These are phyloP conservation scores for Sorex fumeus DNA, from an alignment of 2,113 vertebrate species.

Conservation along the genomic window DNA sequence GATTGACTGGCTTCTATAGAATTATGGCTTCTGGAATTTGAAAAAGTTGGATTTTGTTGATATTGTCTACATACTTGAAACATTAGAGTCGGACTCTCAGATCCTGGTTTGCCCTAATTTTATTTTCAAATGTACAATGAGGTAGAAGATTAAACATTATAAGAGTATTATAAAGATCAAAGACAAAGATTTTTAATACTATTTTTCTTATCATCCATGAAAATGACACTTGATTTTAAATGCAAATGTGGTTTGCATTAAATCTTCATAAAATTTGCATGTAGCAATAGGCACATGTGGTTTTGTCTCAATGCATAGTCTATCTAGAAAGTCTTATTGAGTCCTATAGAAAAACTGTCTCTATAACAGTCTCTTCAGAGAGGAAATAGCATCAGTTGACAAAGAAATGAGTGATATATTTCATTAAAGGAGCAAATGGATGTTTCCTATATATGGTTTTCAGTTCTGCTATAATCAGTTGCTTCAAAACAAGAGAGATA, in stretches of 20 bases:
- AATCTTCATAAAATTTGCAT: neutral
- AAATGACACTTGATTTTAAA: neutral
- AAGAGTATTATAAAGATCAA: too few relatives aligned
- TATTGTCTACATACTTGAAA: slow-evolving; percentile 5
- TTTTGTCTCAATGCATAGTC: neutral
- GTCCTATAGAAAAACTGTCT: too few relatives aligned
- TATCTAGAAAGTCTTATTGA: neutral
- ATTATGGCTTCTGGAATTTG: neutral
- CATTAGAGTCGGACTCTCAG: neutral
- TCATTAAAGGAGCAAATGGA: neutral
- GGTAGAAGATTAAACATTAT: neutral
- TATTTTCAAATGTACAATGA: slow-evolving; percentile 14
- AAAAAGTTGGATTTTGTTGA: neutral
- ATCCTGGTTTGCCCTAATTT: neutral
- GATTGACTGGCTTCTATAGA: neutral
- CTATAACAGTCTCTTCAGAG: too few relatives aligned
- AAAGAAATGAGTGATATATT: neutral
- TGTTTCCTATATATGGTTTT: neutral
- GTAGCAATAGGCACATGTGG: neutral
- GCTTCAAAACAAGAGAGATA: neutral
- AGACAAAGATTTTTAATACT: slow-evolving; percentile 4
- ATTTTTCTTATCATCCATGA: neutral
- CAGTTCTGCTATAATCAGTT: neutral
- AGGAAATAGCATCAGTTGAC: too few relatives aligned
- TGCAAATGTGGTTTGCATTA: neutral